Conservation (phyloP, 2,113 vertebrate genomes). For the Tor tambroides region DNA sequence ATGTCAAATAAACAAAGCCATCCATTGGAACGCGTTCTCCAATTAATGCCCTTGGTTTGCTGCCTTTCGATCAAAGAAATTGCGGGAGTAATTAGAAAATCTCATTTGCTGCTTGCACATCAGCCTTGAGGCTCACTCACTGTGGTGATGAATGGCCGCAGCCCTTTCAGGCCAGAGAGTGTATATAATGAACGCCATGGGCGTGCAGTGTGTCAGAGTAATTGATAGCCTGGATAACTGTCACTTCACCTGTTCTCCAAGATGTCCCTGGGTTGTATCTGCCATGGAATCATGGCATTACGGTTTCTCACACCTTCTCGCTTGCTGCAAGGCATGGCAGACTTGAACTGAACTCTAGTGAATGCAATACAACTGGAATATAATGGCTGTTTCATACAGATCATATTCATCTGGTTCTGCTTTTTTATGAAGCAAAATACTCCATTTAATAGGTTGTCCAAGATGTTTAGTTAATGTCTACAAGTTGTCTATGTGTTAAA, state of each 20-base stretch:
- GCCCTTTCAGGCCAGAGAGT: conserved; percentile 19
- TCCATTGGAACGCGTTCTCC: background rate
- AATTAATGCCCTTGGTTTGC: conserved; percentile 21
- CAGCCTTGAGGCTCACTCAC: conserved; percentile 38
- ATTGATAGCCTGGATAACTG: conserved; percentile 43
- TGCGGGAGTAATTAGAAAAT: conserved; percentile 49
- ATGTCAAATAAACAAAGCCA: conserved; percentile 35
- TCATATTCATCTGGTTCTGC: background rate
- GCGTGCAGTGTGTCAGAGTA: conserved; percentile 25
- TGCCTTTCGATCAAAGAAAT: conserved; percentile 41
- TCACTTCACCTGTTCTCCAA: conserved; percentile 19
- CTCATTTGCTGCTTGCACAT: conserved; percentile 31
- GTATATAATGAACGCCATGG: conserved; percentile 19
- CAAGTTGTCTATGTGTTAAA: too few relatives aligned
- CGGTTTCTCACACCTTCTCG: conserved; percentile 28
- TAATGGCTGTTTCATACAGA: too few relatives aligned
- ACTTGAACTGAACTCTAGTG: conserved; percentile 1
- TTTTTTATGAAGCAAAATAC: background rate
- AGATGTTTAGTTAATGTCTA: too few relatives aligned
- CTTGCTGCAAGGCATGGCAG: conserved; percentile 12
- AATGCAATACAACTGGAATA: background rate
- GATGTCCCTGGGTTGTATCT: conserved; percentile 24
- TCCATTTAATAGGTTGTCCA: too few relatives aligned
- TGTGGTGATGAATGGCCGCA: conserved; percentile 37
- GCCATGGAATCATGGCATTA: background rate